Conservation (phyloP, 2,888 invertebrate species). For the Campaea margaritaria region DNA sequence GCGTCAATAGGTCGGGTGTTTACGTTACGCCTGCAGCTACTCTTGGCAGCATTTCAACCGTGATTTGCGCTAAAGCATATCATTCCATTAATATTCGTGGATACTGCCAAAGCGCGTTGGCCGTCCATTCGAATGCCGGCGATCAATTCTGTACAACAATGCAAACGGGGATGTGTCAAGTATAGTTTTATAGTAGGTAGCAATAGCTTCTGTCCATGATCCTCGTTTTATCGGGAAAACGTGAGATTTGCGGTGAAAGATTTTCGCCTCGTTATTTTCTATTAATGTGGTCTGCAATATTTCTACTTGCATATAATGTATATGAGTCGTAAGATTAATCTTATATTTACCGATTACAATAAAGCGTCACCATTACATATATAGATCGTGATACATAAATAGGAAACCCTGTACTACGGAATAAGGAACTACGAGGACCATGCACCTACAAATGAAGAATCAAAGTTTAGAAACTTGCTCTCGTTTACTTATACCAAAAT, state of each 20-base stretch:
- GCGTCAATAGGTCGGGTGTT: slow-evolving; percentile 47
- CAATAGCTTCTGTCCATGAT: neutral
- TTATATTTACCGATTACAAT: too few relatives aligned
- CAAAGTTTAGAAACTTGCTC: too few relatives aligned
- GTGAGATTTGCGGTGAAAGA: too few relatives aligned
- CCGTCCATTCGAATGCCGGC: slow-evolving; percentile 47
- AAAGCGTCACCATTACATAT: too few relatives aligned
- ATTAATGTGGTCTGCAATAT: too few relatives aligned
- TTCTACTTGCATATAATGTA: too few relatives aligned
- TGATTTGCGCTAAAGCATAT: slow-evolving; percentile 64
- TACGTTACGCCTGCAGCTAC: slow-evolving; percentile 53
- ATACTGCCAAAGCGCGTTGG: slow-evolving; percentile 58
- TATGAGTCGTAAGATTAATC: too few relatives aligned
- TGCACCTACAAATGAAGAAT: too few relatives aligned
- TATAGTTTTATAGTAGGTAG: slow-evolving; percentile 6
- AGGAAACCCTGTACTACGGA: too few relatives aligned
- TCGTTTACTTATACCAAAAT: neutral
- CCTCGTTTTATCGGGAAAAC: neutral
- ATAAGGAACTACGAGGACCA: too few relatives aligned
- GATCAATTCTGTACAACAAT: slow-evolving; percentile 44
- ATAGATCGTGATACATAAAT: too few relatives aligned
- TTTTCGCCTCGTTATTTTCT: too few relatives aligned
- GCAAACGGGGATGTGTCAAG: slow-evolving; percentile 9
- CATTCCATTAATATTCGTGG: slow-evolving; percentile 71
- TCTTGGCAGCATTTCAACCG: slow-evolving; percentile 70